Evolutionary conservation across 2,888 invertebrate genomes (phyloP).

Genomic region (Lordiphosa fenestrarum): DNA sequence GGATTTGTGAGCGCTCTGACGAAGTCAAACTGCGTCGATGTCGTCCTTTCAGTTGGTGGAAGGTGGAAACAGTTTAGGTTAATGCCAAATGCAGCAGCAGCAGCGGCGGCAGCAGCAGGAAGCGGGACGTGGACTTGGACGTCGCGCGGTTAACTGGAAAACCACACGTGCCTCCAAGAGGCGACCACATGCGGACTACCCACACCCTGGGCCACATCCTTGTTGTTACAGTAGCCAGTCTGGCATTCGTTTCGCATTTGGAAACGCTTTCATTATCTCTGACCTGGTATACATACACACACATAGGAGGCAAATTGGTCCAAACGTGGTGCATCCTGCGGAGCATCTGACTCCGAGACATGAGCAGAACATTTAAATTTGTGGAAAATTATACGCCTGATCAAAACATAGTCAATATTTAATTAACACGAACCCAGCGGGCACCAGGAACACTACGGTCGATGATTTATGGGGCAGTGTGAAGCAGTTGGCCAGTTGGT

Average conservation of each 20-base stretch:
- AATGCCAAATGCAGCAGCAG: slow-evolving; percentile 44
- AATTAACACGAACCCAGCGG: slow-evolving; percentile 73
- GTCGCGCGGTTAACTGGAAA: slow-evolving; percentile 68
- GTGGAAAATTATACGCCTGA: slow-evolving; percentile 61
- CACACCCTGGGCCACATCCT: slow-evolving; percentile 43
- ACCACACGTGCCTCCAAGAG: slow-evolving; percentile 75
- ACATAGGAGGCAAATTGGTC: too few relatives aligned
- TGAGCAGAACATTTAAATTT: slow-evolving; percentile 56
- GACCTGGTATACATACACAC: slow-evolving; percentile 2
- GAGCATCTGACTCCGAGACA: slow-evolving; percentile 25
- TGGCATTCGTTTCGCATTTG: slow-evolving; percentile 78
- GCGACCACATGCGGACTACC: slow-evolving; percentile 61
- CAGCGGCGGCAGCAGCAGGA: slow-evolving; percentile 38
- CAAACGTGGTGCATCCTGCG: slow-evolving; percentile 61
- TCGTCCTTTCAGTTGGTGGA: slow-evolving; percentile 68
- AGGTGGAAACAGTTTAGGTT: slow-evolving; percentile 77
- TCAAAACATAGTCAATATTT: slow-evolving; percentile 74
- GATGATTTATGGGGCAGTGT: slow-evolving; percentile 60
- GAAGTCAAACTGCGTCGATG: slow-evolving; percentile 72
- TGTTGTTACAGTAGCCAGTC: slow-evolving; percentile 67
- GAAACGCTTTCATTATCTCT: slow-evolving; percentile 74
- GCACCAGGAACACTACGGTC: slow-evolving; percentile 2
- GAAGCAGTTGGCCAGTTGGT: slow-evolving; percentile 22
- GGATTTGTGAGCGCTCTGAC: slow-evolving; percentile 9
- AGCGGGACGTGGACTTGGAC: slow-evolving; percentile 38